Base-by-base conservation (phyloP, 2,888 invertebrate species). In the Cheilosia vulpina region DNA sequence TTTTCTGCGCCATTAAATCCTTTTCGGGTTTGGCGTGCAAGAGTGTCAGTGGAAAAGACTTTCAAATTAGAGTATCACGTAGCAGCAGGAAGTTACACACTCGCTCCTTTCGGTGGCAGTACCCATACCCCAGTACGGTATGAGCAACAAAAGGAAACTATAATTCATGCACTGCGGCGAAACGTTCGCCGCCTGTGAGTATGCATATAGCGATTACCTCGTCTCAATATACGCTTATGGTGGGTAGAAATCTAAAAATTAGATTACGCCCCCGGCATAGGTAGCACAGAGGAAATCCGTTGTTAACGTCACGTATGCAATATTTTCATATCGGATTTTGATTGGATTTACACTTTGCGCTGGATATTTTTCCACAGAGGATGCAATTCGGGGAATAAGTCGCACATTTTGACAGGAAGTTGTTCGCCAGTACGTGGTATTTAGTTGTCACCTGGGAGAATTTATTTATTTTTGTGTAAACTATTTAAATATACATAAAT, bases 41-140 rank as follows among this genome's bases (percentile, higher is more conserved):
- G 65, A 55, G 65, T 52, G 45, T 62, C 47, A 69, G 68, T 52
- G 62, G 62, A 45, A 66, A 55, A 55, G 43, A 83, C 68, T 66
- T 57, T 78, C 62, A 65, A 83, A 83, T 83, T 78, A 83, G 83
- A 83, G 78, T 83, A 83, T 83, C 83, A 83, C 78, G 78, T 83
- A 83, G 57, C 72, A 78, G 72, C 78, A 63, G 82, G 78, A 83
- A 83, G 82, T 77, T 77, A 71, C 72, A 78, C 72, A 47, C 71
- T 24, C 34, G 34, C 41, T 27, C n/a, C 19, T 17, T 31, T 55
- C 62, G 34, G 2, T 24, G 19, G 21, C 27, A 27, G 17, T 21
- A 15, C 17, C 47, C 41, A 11, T 13, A 13, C 50, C 21, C 19
- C 1, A n/a, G 11, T 34, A 34, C 17, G 21, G 11, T 34, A 41